phyloP scores from a whole-genome alignment of 2,113 vertebrate species.

The Ailurus styani region DNA sequence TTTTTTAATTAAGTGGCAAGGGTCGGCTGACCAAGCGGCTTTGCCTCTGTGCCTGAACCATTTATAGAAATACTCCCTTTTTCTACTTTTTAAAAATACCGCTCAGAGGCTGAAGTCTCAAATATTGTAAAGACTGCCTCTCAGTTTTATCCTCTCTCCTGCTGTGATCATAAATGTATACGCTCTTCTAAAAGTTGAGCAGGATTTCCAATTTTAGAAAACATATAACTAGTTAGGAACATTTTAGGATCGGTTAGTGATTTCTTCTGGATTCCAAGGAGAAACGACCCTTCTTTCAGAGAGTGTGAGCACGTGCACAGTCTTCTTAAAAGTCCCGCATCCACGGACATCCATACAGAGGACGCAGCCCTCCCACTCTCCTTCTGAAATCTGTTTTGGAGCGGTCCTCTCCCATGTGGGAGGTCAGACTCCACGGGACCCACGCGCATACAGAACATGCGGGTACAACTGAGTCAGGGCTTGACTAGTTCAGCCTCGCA shows the following conservation, averaged over 20 bases:
- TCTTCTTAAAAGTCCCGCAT: background rate
- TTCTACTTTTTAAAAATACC: background rate
- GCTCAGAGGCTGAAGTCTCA: background rate
- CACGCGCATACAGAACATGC: too few species aligned
- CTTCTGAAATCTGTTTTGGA: background rate
- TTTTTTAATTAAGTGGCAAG: background rate
- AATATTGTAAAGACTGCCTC: background rate
- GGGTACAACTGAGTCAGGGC: background rate
- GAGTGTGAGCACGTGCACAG: background rate
- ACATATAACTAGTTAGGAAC: background rate
- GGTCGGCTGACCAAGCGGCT: background rate
- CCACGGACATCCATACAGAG: background rate
- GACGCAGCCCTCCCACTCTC: background rate
- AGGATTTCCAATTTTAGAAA: background rate
- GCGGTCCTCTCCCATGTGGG: background rate
- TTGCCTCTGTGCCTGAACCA: background rate
- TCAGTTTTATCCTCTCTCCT: background rate
- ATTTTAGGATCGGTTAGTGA: background rate
- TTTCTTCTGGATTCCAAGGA: background rate
- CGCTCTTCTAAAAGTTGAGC: background rate
- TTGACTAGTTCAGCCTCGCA: background rate
- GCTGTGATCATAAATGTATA: background rate
- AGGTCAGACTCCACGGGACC: background rate
- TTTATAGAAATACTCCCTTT: background rate
- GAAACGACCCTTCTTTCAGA: background rate